A percentile compares a stretch with the other conserved stretches of the same genome.
These are phyloP conservation scores for Trachelus troglodyta DNA, from an alignment of 2,888 invertebrate species.

Conservation along the genomic window DNA sequence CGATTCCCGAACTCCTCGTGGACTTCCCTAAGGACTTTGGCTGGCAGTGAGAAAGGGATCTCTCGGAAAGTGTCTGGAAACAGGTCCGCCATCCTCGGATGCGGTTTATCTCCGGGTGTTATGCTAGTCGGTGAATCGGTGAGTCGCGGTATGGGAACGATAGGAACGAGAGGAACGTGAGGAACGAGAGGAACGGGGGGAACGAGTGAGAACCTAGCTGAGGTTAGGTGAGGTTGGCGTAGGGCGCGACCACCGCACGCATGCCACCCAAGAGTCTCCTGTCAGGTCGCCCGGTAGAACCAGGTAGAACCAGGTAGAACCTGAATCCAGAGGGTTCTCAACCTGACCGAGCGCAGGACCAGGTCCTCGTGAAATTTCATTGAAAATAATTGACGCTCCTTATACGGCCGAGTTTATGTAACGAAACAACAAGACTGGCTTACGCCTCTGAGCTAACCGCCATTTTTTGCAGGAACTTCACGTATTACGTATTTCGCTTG, in stretches of 20 bases:
- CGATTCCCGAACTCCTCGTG: neutral
- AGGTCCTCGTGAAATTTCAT: neutral
- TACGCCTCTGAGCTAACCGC: neutral
- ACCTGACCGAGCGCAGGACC: conserved; percentile 16
- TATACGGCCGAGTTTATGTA: conserved; percentile 1
- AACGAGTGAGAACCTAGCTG: conserved; percentile 47
- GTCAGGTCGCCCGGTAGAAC: conserved; percentile 53
- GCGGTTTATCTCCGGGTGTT: conserved; percentile 32
- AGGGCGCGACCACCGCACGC: conserved; percentile 53
- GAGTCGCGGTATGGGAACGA: conserved; percentile 17
- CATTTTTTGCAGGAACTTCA: neutral
- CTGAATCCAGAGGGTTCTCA: conserved; percentile 63
- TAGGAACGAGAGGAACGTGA: neutral
- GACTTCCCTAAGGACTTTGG: neutral
- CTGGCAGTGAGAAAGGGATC: conserved; percentile 10
- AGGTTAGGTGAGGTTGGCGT: conserved; percentile 49
- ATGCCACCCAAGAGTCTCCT: conserved; percentile 56
- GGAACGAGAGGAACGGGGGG: neutral
- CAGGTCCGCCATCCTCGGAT: conserved; percentile 33
- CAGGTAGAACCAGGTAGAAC: conserved; percentile 58
- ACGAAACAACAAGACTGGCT: neutral
- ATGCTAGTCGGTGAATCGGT: neutral
- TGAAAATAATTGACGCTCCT: neutral
- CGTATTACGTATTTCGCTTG: neutral
- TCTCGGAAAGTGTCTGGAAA: conserved; percentile 25